Evolutionary conservation across 2,888 invertebrate species (phyloP).

Genomic region (Calliopum simillimum): DNA sequence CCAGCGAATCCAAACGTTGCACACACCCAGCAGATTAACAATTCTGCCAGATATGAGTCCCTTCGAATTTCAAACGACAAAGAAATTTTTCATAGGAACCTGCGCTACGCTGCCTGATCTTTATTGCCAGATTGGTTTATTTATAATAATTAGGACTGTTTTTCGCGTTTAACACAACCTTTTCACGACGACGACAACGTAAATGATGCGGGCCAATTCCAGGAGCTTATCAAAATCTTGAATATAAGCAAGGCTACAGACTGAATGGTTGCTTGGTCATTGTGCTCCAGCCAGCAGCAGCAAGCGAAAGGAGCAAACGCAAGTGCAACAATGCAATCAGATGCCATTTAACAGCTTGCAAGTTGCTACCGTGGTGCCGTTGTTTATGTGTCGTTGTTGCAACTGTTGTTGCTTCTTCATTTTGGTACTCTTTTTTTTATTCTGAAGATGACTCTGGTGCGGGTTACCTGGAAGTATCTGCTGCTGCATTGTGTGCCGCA

Average conservation of each 20-base stretch:
- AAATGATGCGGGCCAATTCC: conserved; percentile 48
- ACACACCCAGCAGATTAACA: no score
- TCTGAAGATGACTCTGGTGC: conserved; percentile 7
- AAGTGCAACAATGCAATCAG: conserved; percentile 37
- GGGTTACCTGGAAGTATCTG: conserved; percentile 1
- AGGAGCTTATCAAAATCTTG: conserved; percentile 58
- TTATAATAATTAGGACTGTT: conserved; percentile 65
- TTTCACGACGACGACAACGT: conserved; percentile 6
- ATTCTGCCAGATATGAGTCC: no score
- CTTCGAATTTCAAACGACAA: no score
- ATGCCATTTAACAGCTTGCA: conserved; percentile 27
- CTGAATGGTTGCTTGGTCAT: not conserved
- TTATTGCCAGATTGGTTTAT: conserved; percentile 66
- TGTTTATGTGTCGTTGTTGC: conserved; percentile 1
- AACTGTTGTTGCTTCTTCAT: not conserved
- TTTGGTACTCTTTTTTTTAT: no score
- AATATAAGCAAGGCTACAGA: not conserved
- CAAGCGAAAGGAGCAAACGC: conserved; percentile 9
- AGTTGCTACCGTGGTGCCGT: conserved; percentile 33
- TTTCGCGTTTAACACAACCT: conserved; percentile 31
- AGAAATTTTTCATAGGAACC: conserved; percentile 31
- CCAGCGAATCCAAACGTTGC: no score
- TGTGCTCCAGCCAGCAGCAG: conserved; percentile 9
- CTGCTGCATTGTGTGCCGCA: not conserved
- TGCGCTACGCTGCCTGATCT: conserved; percentile 53